Percentiles rank a stretch among this genome's conserved stretches.
These are phyloP conservation scores for Mormyrops boulengeri DNA, from an alignment of 2,797 vertebrate species.

Conservation along the genomic window DNA sequence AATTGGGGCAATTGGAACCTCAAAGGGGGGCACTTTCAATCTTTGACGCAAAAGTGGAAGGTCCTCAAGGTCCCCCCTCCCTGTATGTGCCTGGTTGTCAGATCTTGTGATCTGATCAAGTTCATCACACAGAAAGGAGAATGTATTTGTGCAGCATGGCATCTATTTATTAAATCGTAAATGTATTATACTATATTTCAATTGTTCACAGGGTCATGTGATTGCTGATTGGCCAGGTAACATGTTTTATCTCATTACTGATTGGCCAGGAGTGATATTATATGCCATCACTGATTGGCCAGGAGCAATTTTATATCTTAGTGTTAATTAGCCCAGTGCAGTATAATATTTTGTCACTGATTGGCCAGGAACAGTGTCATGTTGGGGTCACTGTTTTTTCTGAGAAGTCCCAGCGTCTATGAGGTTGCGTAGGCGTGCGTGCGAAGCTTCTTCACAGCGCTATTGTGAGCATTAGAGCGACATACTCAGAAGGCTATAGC, in stretches of 20 bases:
- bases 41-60: not conserved
- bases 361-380: not conserved
- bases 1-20: not conserved
- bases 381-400: not conserved
- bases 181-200: conserved; percentile 2
- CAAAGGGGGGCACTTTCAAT: not conserved
- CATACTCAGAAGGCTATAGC: not conserved
- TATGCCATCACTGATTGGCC: not conserved
- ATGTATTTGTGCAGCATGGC: too few species aligned
- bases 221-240: not conserved
- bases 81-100: not conserved
- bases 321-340: not conserved
- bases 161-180: not conserved
- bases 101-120: not conserved
- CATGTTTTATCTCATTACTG: not conserved
- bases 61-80: not conserved
- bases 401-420: not conserved
- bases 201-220: not conserved
- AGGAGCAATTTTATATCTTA: not conserved
- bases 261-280: not conserved
- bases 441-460: not conserved
- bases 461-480: not conserved
- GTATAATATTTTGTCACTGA: not conserved
- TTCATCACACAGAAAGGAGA: not conserved
- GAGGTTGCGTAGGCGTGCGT: not conserved